A percentile compares a stretch with the other conserved stretches of the same genome.
Evolutionary conservation across 2,113 vertebrate genomes (phyloP).

Genomic region (Bungarus multicinctus): DNA sequence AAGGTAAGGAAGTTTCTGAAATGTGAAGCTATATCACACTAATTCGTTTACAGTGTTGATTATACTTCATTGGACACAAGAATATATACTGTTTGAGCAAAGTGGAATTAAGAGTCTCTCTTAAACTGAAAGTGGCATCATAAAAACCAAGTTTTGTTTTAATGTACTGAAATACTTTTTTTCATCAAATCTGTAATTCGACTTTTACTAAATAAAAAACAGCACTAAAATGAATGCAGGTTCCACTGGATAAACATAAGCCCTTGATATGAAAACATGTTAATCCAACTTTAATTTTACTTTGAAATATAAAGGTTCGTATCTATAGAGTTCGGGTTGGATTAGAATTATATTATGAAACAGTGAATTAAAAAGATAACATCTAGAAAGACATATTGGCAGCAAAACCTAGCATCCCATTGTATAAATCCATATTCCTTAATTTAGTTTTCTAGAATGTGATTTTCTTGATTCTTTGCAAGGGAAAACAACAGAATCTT

Average conservation of each 20-base stretch:
- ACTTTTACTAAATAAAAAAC: neutral
- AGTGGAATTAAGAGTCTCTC: neutral
- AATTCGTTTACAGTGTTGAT: neutral
- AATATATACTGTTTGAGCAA: neutral
- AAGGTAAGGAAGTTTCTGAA: constrained; percentile 70
- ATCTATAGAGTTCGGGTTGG: neutral
- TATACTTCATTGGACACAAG: neutral
- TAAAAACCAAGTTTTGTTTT: neutral
- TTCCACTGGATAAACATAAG: neutral
- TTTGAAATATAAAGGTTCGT: neutral
- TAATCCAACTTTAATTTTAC: neutral
- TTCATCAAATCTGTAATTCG: neutral
- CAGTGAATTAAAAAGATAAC: neutral
- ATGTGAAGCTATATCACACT: neutral
- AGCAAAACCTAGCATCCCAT: neutral
- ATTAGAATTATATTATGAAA: neutral
- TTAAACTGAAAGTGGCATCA: neutral
- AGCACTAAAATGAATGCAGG: neutral
- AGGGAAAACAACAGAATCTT: neutral
- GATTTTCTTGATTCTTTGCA: neutral
- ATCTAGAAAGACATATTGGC: neutral
- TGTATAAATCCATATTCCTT: neutral
- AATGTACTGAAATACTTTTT: neutral
- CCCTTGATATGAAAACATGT: neutral
- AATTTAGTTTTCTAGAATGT: neutral